Evolutionary conservation across 2,113 vertebrate genomes (phyloP), one percentile per base, ranked within the genome.

Genomic region (Gopherus flavomarginatus): DNA sequence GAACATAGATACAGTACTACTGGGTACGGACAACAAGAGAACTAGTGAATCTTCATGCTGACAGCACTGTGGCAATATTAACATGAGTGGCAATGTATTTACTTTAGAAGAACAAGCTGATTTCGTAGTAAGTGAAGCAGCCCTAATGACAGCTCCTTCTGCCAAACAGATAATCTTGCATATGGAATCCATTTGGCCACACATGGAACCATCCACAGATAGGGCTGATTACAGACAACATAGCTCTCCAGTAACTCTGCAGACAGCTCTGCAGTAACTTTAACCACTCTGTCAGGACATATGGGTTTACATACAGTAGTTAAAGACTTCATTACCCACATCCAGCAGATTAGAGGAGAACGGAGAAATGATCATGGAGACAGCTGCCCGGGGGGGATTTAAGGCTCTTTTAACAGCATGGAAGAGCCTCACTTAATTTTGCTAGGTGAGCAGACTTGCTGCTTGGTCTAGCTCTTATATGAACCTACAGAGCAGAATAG

Each of bases 101-200:
- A 44, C 82, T 27, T 11, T 42, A 65, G 62, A 44, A 96, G 78
- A 94, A 59, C 72, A 95, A 87, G 80, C 94, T 72, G 81, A 79
- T 62, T 94, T 94, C 80, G 87, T 89, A 90, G 86, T 89, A 44
- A 19, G 24, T 59, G 90, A 81, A 62, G 77, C 35, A 95, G n/a
- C 47, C 75, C 42, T 90, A 81, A 72, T n/a, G 87, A 57, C 0
- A 0, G 49, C 83, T 38, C 88, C 85, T 95, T 90, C 87, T 94
- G 91, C 88, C 26, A 44, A 80, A 91, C 93, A 97, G 88, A 92
- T 4, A 35, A 84, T 53, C 52, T 89, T 81, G 75, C 95, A 95
- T 93, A 94, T 80, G 96, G 90, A 95, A 95, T 35, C 93, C 96
- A 94, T 97, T 94, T 95, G 89, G 93, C 72, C 81, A 54, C 77